phyloP scores from a whole-genome alignment of 2,797 vertebrate genomes.

The Loris lydekkerianus region DNA sequence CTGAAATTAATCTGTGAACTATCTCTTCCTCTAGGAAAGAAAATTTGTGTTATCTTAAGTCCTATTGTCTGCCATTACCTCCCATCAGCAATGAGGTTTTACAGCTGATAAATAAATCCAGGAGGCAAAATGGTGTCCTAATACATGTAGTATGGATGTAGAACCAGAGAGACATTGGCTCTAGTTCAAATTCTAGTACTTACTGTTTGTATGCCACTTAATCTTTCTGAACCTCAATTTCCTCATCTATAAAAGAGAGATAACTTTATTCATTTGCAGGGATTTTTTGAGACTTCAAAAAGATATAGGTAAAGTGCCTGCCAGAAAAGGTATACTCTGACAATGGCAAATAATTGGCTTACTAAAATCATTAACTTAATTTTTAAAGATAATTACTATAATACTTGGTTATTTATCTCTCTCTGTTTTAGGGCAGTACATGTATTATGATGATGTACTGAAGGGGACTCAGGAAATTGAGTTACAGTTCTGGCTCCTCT shows the following conservation, averaged over 20 bases:
- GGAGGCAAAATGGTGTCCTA: not conserved
- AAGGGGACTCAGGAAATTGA: constrained; percentile 14
- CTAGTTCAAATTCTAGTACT: not conserved
- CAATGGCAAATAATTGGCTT: not conserved
- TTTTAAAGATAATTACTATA: constrained; percentile 33
- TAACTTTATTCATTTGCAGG: constrained; percentile 44
- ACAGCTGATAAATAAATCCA: not conserved
- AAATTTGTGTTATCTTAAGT: constrained; percentile 7
- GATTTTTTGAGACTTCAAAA: constrained; percentile 31
- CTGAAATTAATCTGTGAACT: not conserved
- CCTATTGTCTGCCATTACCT: not conserved
- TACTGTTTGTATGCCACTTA: not conserved
- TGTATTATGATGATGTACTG: not conserved
- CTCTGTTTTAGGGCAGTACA: not conserved
- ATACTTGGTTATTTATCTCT: not conserved
- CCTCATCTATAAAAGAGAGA: constrained; percentile 68
- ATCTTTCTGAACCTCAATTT: constrained; percentile 49
- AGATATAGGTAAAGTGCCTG: not conserved
- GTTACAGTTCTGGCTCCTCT: not conserved
- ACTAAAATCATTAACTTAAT: constrained; percentile 15
- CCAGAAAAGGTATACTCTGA: not conserved
- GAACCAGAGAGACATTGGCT: not conserved
- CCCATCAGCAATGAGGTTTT: not conserved
- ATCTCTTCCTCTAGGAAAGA: not conserved
- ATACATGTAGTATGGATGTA: not conserved